Evolutionary conservation across 2,888 invertebrate species (phyloP).

Genomic region (Phortica okadai): DNA sequence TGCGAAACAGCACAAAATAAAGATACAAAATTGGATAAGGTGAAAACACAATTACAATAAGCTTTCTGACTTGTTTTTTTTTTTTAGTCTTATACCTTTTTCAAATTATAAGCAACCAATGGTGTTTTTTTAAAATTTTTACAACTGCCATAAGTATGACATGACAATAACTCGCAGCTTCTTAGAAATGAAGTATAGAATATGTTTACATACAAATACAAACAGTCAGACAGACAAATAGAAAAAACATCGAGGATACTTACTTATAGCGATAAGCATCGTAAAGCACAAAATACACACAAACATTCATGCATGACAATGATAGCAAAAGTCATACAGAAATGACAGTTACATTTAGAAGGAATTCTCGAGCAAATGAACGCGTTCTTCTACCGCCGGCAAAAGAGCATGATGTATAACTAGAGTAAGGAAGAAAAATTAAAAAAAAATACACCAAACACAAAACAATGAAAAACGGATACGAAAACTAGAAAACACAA

Average conservation of each 20-base stretch:
- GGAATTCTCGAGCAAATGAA: not conserved
- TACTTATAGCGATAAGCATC: constrained; percentile 28
- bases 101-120: constrained; percentile 59
- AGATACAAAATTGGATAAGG: constrained; percentile 28
- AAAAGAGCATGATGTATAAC: constrained; percentile 7
- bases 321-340: constrained; percentile 49
- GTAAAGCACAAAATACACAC: constrained; percentile 33
- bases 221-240: not conserved
- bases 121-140: not conserved
- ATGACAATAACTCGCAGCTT: constrained; percentile 30
- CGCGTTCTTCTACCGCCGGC: not conserved
- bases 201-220: constrained; percentile 41
- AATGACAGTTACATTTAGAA: constrained; percentile 52
- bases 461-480: not conserved
- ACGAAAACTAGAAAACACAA: constrained; percentile 17
- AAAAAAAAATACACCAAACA: not conserved
- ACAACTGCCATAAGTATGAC: constrained; percentile 24
- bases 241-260: constrained; percentile 44
- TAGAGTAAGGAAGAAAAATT: not conserved
- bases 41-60: constrained; percentile 63
- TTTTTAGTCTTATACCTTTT: constrained; percentile 52
- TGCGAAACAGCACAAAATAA: not conserved
- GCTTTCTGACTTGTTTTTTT: constrained; percentile 29
- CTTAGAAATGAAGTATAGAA: not conserved
- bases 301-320: constrained; percentile 41